Base-by-base conservation (phyloP, 2,888 invertebrate genomes). In the Flexamia atlantica region DNA sequence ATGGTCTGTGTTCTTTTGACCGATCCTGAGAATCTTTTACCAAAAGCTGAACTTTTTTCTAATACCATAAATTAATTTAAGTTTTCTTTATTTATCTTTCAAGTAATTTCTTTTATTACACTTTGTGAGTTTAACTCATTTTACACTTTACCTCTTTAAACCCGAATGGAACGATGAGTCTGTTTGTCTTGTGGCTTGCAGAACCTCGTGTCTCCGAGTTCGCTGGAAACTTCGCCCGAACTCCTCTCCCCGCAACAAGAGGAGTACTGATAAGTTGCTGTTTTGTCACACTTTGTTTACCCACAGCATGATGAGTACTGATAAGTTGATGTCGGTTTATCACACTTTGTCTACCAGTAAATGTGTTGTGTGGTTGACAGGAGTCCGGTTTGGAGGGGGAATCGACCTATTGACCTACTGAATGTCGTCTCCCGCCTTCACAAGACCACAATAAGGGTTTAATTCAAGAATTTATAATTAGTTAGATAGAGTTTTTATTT, bases 331-430 rank as follows among this genome's bases (percentile, higher is more conserved):
- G 36, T 36, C 9, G 36, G 9, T 7, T 36, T 36, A 17, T 46
- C 12, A 46, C 46, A 46, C 2, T 46, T 9, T 46, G 23, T 5
- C 57, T 57, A 57, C 57, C 57, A 57, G 57, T 57, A 23, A 57
- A 57, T 12, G 9, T 57, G 23, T n/a, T 72, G 42, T 30, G 40
- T 72, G 72, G 20, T 76, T 76, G 50, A 30, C 76, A 76, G 76
- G 76, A 76, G 76, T 50, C 76, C 50, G 30, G 76, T 28, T 28
- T 76, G 76, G 76, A 76, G 20, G 76, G 76, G 28, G 76, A 76
- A 10, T 25, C 76, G 9, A 46, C 76, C 76, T 76, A 76, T 30
- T 76, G 76, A 76, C 40, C 14, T 74, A 74, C 30, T 74, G 74
- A 74, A 36, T 30, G 30, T 10, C 36, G 30, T 28, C 17, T 12